A percentile compares a stretch with the other conserved stretches of the same genome.
phyloP scores from a whole-genome alignment of 1,140 invertebrate species.

The Drosophila erecta region DNA sequence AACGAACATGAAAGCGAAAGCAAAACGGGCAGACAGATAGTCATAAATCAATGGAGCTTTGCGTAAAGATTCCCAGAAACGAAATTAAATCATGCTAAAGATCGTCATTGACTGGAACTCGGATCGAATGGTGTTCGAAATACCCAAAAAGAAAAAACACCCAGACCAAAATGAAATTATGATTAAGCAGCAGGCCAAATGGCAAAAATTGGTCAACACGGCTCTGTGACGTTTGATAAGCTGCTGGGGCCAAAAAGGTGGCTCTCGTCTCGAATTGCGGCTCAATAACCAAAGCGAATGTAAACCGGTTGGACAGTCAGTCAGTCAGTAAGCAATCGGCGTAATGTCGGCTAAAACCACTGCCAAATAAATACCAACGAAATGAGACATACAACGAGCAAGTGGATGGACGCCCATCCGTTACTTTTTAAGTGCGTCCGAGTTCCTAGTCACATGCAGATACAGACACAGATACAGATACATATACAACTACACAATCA shows the following conservation, averaged over 20 bases:
- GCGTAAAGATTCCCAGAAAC: constrained; percentile 32
- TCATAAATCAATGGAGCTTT: constrained; percentile 38
- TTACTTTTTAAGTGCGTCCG: constrained; percentile 55
- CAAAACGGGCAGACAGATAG: constrained; percentile 4
- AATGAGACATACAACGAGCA: constrained; percentile 61
- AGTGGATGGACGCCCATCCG: constrained; percentile 46
- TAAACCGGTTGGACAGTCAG: constrained; percentile 62
- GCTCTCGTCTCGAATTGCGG: constrained; percentile 2
- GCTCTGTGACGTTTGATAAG: constrained; percentile 50
- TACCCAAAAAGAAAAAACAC: constrained; percentile 1
- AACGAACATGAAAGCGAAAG: constrained; percentile 19
- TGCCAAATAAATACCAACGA: constrained; percentile 67
- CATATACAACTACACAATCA: constrained; percentile 3
- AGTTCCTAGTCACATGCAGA: constrained; percentile 54
- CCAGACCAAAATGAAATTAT: constrained; percentile 36
- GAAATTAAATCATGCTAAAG: constrained; percentile 15
- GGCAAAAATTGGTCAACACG: constrained; percentile 42
- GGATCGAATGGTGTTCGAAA: constrained; percentile 2
- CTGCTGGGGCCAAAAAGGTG: constrained; percentile 21
- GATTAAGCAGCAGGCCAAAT: constrained; percentile 37
- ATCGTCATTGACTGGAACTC: constrained; percentile 23
- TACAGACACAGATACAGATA: constrained; percentile 10
- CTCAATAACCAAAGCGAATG: constrained; percentile 15
- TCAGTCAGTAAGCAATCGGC: neutral
- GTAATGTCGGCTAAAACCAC: constrained; percentile 50